These are phyloP conservation scores for Dicaeum eximium DNA, from an alignment of 2,113 vertebrate genomes.

Conservation along the genomic window DNA sequence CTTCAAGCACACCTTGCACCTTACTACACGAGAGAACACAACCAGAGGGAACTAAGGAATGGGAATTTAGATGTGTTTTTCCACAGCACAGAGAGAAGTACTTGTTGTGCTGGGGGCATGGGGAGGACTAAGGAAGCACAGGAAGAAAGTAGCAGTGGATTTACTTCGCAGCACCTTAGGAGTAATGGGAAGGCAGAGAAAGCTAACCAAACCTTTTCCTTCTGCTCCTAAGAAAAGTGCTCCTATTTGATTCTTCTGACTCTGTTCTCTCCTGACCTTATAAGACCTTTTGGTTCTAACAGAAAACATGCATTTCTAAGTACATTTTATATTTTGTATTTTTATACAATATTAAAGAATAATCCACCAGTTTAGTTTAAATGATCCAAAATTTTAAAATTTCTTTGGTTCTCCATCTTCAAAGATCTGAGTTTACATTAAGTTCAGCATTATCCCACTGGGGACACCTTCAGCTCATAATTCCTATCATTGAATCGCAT, in stretches of 20 bases:
- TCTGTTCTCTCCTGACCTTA: not conserved
- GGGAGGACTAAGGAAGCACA: not conserved
- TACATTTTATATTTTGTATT: not conserved
- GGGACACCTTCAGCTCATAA: slow-evolving; percentile 17
- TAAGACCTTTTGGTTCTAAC: not conserved
- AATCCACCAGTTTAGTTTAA: not conserved
- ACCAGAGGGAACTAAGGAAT: not conserved
- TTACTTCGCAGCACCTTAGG: not conserved
- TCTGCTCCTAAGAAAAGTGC: not conserved
- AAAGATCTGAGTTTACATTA: not conserved
- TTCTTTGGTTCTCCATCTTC: not conserved
- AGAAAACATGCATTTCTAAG: not conserved
- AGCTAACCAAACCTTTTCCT: not conserved
- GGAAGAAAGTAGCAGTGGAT: not conserved
- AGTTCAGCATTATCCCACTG: not conserved
- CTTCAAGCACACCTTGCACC: not conserved
- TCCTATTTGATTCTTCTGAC: not conserved
- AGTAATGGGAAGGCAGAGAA: not conserved
- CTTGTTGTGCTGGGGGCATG: not conserved
- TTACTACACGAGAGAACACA: not conserved
- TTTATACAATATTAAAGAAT: not conserved
- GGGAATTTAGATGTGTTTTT: not conserved
- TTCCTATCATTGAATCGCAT: not conserved
- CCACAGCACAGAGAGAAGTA: not conserved
- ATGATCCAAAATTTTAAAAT: not conserved